Evolutionary conservation across 2,888 invertebrate species (phyloP).

Genomic region (Spodoptera littoralis): DNA sequence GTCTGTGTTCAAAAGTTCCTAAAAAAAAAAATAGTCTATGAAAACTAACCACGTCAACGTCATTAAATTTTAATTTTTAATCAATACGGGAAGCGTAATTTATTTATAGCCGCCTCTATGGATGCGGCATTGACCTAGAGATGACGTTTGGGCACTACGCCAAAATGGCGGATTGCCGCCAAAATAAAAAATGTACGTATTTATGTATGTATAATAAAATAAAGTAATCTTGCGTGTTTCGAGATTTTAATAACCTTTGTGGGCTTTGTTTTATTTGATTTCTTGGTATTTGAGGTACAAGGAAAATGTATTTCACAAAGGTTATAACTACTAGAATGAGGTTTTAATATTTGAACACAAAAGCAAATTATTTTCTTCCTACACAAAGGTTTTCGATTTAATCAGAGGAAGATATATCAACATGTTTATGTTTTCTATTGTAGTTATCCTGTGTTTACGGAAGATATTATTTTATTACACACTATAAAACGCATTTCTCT

Average conservation of each 20-base stretch:
- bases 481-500: too few relatives aligned
- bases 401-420: too few relatives aligned
- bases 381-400: too few relatives aligned
- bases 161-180: conserved; percentile 38
- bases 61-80: neutral
- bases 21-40: too few relatives aligned
- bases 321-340: too few relatives aligned
- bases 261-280: neutral
- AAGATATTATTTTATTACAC: too few relatives aligned
- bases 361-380: too few relatives aligned
- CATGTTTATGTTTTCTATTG: too few relatives aligned
- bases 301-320: too few relatives aligned
- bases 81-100: conserved; percentile 23
- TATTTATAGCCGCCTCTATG: conserved; percentile 19
- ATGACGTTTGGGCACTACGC: conserved; percentile 41
- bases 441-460: too few relatives aligned
- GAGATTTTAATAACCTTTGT: conserved; percentile 11
- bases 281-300: neutral
- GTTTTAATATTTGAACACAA: too few relatives aligned
- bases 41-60: conserved; percentile 1
- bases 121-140: conserved; percentile 53
- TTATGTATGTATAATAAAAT: conserved; percentile 1
- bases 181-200: conserved; percentile 10
- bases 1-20: too few relatives aligned
- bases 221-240: neutral